A percentile compares a stretch with the other conserved stretches of the same genome.
These are phyloP conservation scores for Miltochrista miniata DNA, from an alignment of 2,888 invertebrate species.

Conservation along the genomic window DNA sequence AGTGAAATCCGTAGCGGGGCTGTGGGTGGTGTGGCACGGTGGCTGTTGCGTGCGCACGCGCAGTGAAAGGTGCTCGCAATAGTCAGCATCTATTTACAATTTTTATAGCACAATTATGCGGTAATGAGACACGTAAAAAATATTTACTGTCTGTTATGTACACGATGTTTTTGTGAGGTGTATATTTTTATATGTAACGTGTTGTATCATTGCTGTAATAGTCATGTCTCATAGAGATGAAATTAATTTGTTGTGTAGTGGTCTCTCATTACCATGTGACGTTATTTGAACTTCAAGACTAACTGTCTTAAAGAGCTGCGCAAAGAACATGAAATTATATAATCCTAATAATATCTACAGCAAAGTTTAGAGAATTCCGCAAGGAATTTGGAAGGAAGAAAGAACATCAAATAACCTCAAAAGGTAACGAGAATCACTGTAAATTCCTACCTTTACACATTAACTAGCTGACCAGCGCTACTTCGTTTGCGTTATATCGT, in stretches of 20 bases:
- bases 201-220: slow-evolving; percentile 6
- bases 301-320: too few relatives aligned
- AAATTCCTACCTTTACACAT: too few relatives aligned
- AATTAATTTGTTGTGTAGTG: neutral
- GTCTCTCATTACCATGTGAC: too few relatives aligned
- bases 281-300: too few relatives aligned
- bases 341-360: too few relatives aligned
- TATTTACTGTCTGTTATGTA: slow-evolving; percentile 10
- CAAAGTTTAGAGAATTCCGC: too few relatives aligned
- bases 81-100: slow-evolving; percentile 29
- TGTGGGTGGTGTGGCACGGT: slow-evolving; percentile 37
- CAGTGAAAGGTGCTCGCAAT: slow-evolving; percentile 37
- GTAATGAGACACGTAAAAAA: slow-evolving; percentile 16
- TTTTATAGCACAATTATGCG: slow-evolving; percentile 23
- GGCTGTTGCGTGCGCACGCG: slow-evolving; percentile 25
- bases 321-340: too few relatives aligned
- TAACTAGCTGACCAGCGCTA: too few relatives aligned
- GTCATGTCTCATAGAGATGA: slow-evolving; percentile 1
- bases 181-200: slow-evolving; percentile 14
- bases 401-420: too few relatives aligned
- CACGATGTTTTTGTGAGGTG: slow-evolving; percentile 14
- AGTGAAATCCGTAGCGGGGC: slow-evolving; percentile 37
- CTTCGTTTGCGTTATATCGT: too few relatives aligned
- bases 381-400: too few relatives aligned
- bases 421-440: too few relatives aligned